Evolutionary conservation across 2,888 invertebrate species (phyloP), one percentile per base, ranked within the genome.

Genomic region (Abscondita cerata): DNA sequence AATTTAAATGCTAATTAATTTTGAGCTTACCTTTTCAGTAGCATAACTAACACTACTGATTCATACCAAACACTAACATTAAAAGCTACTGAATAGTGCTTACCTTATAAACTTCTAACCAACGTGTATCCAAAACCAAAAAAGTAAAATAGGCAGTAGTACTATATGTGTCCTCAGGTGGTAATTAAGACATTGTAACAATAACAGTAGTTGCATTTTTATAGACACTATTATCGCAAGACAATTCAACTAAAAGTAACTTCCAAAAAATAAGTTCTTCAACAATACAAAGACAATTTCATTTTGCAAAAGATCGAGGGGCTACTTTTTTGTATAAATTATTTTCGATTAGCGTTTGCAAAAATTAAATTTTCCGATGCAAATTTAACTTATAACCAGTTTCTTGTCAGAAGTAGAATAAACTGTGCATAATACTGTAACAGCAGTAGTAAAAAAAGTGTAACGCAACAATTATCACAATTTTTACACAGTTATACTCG

Each of bases 21-120:
- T 68, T 67, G 65, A 68, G 68, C 68, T 63, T 50, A 40, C 54
- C 63, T 41, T 57, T 61, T 63, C 63, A 66, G 64, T 66, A 64
- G 65, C 62, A 31, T 38, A 13, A 52, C 66, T 64, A 66, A 64
- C 33, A 50, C 65, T 64, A 67, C 57, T 55, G 61, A 50, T 38
- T 16, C 19, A 33, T 63, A 59, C 40, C 51, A 65, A 52, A 53
- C 41, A 52, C 58, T 62, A 64, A 65, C 64, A 67, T 53, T 60
- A 58, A 58, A 34, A 62, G 62, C 64, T 64, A 67, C 64, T 66
- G 63, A 62, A 66, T 50, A 52, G 12, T 38, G 6, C 16, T 4
- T 41, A 41, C 16, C 16, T 41, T 15, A 15, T 16, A 25, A 25
- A 25, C 4, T 25, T 44, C 18, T 44, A 44, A 13, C 40, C 15